A percentile compares a stretch with the other conserved stretches of the same genome.
These are phyloP conservation scores for Nothocercus julius DNA, from an alignment of 2,113 vertebrate genomes.

Conservation along the genomic window DNA sequence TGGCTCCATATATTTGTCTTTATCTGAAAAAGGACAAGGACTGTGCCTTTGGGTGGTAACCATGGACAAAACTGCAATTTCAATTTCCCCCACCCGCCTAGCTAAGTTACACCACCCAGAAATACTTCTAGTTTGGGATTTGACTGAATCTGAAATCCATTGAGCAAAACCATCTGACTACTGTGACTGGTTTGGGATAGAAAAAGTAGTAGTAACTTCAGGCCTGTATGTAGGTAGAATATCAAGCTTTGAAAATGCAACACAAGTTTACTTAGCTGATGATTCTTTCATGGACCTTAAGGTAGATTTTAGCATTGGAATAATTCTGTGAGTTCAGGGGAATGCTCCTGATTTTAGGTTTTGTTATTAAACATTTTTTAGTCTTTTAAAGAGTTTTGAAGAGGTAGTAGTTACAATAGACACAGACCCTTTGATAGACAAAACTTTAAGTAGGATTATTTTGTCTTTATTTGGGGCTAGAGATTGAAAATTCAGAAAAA, in stretches of 20 bases:
- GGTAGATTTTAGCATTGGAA: neutral
- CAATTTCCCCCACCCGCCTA: too few species aligned
- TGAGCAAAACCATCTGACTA: neutral
- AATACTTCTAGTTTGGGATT: neutral
- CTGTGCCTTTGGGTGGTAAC: neutral
- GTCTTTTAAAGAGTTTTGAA: neutral
- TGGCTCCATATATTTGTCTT: rapidly evolving
- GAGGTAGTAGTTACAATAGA: neutral
- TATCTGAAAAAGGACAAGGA: neutral
- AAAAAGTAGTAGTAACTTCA: neutral
- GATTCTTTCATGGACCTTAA: constrained; percentile 27
- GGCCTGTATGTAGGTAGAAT: neutral
- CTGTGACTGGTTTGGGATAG: neutral
- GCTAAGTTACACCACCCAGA: neutral
- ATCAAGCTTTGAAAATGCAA: neutral
- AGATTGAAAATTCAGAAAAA: neutral
- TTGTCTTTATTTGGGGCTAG: neutral
- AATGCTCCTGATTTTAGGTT: neutral
- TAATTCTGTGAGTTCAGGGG: neutral
- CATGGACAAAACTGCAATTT: neutral
- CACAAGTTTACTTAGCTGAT: neutral
- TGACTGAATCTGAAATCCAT: neutral
- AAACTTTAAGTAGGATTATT: neutral
- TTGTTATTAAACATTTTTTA: neutral
- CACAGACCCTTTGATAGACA: neutral